These are phyloP conservation scores for Stercorarius parasiticus DNA, from an alignment of 2,113 vertebrate genomes.

Conservation along the genomic window DNA sequence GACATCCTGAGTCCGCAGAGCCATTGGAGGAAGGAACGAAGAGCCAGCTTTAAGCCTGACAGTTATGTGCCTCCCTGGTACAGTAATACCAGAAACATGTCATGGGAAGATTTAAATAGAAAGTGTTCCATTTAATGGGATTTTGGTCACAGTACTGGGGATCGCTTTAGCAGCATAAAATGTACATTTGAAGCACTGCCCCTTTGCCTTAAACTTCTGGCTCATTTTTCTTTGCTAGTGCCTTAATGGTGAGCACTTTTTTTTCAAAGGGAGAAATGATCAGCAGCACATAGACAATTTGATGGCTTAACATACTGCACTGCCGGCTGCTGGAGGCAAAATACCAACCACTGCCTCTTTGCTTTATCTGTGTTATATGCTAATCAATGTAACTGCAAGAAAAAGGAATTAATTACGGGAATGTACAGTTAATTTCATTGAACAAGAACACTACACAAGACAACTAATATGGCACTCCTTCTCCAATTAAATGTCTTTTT, in stretches of 20 bases:
- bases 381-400: conserved; percentile 20
- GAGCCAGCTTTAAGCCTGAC: not conserved
- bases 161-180: conserved; percentile 52
- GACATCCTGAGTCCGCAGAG: not conserved
- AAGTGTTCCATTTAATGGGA: conserved; percentile 58
- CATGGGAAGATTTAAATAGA: conserved; percentile 46
- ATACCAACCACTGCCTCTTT: not conserved
- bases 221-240: conserved; percentile 13
- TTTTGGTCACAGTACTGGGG: conserved; percentile 50
- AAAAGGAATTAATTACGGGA: conserved; percentile 20
- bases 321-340: conserved; percentile 12
- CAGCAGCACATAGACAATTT: not conserved
- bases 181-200: conserved; percentile 35
- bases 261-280: not conserved
- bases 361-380: conserved; percentile 9
- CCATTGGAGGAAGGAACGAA: not conserved
- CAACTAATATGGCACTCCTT: not conserved
- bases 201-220: conserved; percentile 29
- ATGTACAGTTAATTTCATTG: conserved; percentile 10
- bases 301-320: not conserved
- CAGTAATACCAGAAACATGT: conserved; percentile 24
- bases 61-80: not conserved
- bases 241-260: not conserved
- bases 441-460: not conserved
- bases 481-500: not conserved